Conservation (phyloP, 2,888 invertebrate genomes). For the Alviniconcha strummeri region DNA sequence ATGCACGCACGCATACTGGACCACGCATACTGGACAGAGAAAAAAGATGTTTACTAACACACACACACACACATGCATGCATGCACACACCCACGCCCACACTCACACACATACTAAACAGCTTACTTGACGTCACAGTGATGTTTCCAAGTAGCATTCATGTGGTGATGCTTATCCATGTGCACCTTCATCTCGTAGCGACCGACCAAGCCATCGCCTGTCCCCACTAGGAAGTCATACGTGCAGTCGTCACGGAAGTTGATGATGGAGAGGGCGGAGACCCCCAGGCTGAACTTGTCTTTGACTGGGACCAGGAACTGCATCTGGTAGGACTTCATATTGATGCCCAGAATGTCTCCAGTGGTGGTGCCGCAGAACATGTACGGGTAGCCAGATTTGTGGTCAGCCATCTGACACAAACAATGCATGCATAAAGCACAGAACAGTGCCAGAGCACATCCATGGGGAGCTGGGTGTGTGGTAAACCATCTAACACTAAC, state of each 20-base stretch:
- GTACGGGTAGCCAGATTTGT: constrained; percentile 75
- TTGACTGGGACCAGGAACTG: constrained; percentile 67
- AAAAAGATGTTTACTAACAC: too few relatives aligned
- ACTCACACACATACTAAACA: neutral
- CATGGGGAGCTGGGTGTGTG: too few relatives aligned
- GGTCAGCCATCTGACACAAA: constrained; percentile 73
- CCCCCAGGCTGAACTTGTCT: constrained; percentile 68
- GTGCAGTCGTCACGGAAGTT: constrained; percentile 38
- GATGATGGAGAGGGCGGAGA: constrained; percentile 70
- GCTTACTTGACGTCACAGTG: constrained; percentile 33
- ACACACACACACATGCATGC: neutral
- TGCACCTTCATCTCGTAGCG: constrained; percentile 41
- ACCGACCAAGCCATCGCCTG: constrained; percentile 86
- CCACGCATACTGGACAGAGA: too few relatives aligned
- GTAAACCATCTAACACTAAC: too few relatives aligned
- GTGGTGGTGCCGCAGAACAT: constrained; percentile 90
- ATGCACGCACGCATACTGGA: too few relatives aligned
- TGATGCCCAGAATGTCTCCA: constrained; percentile 80
- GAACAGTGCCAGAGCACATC: too few relatives aligned
- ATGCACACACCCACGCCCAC: neutral
- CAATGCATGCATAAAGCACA: too few relatives aligned
- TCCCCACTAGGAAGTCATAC: constrained; percentile 81
- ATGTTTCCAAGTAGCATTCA: constrained; percentile 41
- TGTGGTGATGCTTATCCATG: constrained; percentile 40
- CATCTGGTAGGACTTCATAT: constrained; percentile 65